Conservation (phyloP, 2,888 invertebrate species). For the Mythimna ferrago region DNA sequence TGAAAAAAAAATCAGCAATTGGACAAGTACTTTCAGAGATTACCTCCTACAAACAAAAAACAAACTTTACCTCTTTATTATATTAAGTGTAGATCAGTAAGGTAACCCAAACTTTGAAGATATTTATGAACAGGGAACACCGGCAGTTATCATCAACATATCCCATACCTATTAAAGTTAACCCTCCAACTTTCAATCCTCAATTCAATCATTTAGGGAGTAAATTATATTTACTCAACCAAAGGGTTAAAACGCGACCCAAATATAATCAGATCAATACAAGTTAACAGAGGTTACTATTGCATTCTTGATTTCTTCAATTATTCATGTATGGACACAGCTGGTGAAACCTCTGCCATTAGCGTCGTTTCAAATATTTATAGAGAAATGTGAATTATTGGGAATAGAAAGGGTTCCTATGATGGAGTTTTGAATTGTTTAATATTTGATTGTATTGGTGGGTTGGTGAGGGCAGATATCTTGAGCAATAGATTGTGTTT, state of each 20-base stretch:
- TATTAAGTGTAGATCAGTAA: too few relatives aligned
- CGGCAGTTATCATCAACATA: too few relatives aligned
- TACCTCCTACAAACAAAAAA: too few relatives aligned
- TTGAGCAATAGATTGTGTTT: background rate
- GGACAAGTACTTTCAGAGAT: too few relatives aligned
- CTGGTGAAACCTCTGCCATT: constrained; percentile 49
- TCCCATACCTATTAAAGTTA: too few relatives aligned
- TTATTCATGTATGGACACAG: constrained; percentile 64
- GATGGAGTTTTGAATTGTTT: constrained; percentile 45
- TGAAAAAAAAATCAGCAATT: too few relatives aligned
- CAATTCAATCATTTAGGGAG: too few relatives aligned
- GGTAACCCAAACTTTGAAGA: too few relatives aligned
- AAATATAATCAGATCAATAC: constrained; percentile 29
- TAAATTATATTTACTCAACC: background rate
- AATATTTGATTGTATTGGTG: constrained; percentile 29
- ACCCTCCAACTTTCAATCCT: too few relatives aligned
- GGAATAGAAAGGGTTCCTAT: constrained; percentile 11
- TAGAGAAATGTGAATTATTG: constrained; percentile 50
- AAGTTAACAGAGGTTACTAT: constrained; percentile 28
- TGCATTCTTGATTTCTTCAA: constrained; percentile 65
- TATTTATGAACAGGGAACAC: too few relatives aligned
- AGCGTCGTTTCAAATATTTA: constrained; percentile 50
- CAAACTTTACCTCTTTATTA: too few relatives aligned
- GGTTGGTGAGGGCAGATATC: background rate
- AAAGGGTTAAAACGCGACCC: constrained; percentile 3